A percentile compares a stretch with the other conserved stretches of the same genome.
Conservation (phyloP, 2,888 invertebrate species). For the Volucella zonaria region DNA sequence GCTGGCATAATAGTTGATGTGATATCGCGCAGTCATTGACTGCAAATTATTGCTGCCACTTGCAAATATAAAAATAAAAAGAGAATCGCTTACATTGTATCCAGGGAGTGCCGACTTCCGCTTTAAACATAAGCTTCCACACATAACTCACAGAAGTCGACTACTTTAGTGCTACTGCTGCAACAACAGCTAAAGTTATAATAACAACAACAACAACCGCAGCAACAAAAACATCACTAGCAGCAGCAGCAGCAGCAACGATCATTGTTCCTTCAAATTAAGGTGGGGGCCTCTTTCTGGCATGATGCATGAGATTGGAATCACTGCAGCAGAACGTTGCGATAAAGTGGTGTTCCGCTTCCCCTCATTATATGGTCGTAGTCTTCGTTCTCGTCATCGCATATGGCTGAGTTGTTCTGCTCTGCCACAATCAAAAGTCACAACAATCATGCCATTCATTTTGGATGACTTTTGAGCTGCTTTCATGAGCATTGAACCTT, state of each 20-base stretch:
- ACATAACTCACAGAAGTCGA: constrained; percentile 69
- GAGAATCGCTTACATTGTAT: constrained; percentile 54
- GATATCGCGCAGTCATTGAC: constrained; percentile 71
- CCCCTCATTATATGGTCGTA: constrained; percentile 1
- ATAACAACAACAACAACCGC: too few relatives aligned
- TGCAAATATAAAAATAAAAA: constrained; percentile 33
- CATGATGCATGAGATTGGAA: constrained; percentile 74
- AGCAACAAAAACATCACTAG: too few relatives aligned
- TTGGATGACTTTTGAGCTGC: constrained; percentile 47
- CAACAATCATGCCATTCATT: constrained; percentile 72
- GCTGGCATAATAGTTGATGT: constrained; percentile 69
- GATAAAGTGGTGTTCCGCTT: constrained; percentile 68
- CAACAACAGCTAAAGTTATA: neutral
- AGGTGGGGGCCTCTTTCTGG: constrained; percentile 70
- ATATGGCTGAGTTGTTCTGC: neutral
- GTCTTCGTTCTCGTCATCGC: constrained; percentile 3
- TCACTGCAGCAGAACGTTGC: constrained; percentile 74
- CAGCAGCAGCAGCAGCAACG: constrained; percentile 33
- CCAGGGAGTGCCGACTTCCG: constrained; percentile 73
- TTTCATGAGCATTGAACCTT: constrained; percentile 64
- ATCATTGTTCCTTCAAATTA: constrained; percentile 71
- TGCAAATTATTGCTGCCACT: constrained; percentile 55
- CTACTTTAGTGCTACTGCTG: constrained; percentile 59
- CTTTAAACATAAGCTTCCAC: constrained; percentile 69
- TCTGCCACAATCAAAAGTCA: constrained; percentile 61